Evolutionary conservation across 2,888 invertebrate genomes (phyloP).

Genomic region (Agapostemon virescens): DNA sequence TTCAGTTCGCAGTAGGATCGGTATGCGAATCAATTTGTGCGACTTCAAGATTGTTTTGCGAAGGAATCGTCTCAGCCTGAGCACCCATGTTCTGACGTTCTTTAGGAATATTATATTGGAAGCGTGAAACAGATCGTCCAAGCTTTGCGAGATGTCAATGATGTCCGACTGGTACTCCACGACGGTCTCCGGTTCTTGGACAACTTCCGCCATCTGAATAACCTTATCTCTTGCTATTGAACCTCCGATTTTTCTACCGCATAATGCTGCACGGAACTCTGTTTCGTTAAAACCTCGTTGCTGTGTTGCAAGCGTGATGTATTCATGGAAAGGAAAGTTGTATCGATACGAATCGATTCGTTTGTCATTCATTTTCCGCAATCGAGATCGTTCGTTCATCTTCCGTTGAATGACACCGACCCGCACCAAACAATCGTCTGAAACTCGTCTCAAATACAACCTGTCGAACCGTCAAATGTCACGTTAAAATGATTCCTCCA

Average conservation of each 20-base stretch:
- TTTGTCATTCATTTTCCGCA: not conserved
- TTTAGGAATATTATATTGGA: constrained; percentile 10
- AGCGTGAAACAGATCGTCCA: constrained; percentile 40
- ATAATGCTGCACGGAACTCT: constrained; percentile 8
- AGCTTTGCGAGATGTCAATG: constrained; percentile 14
- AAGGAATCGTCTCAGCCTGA: constrained; percentile 13
- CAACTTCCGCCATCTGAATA: not conserved
- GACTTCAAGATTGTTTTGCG: constrained; percentile 25
- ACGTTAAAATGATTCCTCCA: constrained; percentile 6
- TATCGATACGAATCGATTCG: constrained; percentile 6
- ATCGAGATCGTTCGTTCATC: not conserved
- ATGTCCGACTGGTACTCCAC: not conserved
- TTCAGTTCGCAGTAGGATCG: constrained; percentile 26
- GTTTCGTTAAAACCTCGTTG: not conserved
- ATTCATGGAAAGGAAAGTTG: constrained; percentile 11
- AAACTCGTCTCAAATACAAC: not conserved
- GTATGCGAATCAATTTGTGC: constrained; percentile 18
- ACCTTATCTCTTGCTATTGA: not conserved
- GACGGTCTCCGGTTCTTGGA: not conserved
- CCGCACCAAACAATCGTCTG: not conserved
- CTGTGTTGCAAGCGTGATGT: not conserved
- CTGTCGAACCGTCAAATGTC: constrained; percentile 30
- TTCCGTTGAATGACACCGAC: not conserved
- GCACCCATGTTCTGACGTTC: constrained; percentile 13
- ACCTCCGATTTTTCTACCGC: not conserved